Conservation (phyloP, 2,113 vertebrate genomes). For the Sclerurus mexicanus region DNA sequence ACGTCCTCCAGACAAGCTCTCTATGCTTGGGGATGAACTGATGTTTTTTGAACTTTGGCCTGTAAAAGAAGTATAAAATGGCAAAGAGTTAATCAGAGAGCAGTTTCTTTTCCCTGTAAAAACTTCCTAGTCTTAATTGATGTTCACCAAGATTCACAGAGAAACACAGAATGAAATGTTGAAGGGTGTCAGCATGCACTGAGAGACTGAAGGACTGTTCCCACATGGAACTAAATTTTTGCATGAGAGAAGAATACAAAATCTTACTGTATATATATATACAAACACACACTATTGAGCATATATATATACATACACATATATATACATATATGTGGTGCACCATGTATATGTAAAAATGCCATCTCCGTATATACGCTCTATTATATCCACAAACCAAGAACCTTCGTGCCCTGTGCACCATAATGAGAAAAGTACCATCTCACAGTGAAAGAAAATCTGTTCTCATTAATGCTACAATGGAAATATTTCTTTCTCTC, state of each 20-base stretch:
- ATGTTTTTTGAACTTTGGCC: constrained; percentile 86
- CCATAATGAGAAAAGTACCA: background rate
- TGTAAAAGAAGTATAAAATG: constrained; percentile 65
- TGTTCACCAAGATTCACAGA: background rate
- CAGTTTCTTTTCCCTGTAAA: background rate
- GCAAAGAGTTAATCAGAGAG: background rate
- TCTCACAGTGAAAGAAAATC: background rate
- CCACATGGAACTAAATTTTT: background rate
- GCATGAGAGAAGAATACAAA: background rate
- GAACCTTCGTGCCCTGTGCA: background rate
- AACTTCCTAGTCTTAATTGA: background rate
- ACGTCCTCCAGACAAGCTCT: constrained; percentile 86
- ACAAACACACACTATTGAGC: background rate
- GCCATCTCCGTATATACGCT: background rate
- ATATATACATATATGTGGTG: background rate
- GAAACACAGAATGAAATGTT: constrained; percentile 23
- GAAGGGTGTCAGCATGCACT: background rate
- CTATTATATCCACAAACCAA: background rate
- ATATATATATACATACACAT: background rate
- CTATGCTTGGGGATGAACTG: constrained; percentile 91
- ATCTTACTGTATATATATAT: background rate
- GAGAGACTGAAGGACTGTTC: background rate
- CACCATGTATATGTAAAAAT: background rate
- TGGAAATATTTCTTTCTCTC: background rate
- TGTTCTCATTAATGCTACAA: background rate